Percentiles rank a stretch among this genome's conserved stretches.
These are phyloP conservation scores for Ariopsis seemanni DNA, from an alignment of 2,113 vertebrate species.

Conservation along the genomic window DNA sequence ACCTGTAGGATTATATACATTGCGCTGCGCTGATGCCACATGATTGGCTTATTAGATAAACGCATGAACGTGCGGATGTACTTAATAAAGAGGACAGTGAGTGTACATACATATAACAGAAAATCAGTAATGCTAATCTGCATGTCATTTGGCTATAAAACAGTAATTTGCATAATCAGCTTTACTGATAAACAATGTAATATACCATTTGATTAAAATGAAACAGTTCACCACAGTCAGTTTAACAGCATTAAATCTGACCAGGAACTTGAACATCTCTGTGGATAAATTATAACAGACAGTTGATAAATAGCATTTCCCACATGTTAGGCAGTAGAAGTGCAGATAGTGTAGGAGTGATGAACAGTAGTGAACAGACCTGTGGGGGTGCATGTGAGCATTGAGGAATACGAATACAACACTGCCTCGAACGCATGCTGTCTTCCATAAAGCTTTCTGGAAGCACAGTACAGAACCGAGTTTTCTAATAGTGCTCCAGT, in stretches of 20 bases:
- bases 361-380: conserved; percentile 23
- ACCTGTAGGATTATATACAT: no score
- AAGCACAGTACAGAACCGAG: not conserved
- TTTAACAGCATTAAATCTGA: not conserved
- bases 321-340: conserved; percentile 25
- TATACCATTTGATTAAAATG: not conserved
- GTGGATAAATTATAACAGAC: not conserved
- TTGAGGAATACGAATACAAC: conserved; percentile 18
- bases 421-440: not conserved
- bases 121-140: not conserved
- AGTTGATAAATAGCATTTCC: conserved; percentile 26
- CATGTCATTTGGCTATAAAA: not conserved
- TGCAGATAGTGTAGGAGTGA: conserved; percentile 27
- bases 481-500: not conserved
- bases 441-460: conserved; percentile 1
- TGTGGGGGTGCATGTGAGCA: conserved; percentile 33
- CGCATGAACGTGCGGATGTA: no score
- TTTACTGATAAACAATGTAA: not conserved
- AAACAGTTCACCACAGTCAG: not conserved
- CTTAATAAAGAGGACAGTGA: no score
- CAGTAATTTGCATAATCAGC: not conserved
- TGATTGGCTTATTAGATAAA: no score
- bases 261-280: not conserved
- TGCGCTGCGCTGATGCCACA: no score
- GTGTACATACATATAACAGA: no score